phyloP scores from a whole-genome alignment of 2,888 invertebrate genomes.

The Dichetophora obliterata region DNA sequence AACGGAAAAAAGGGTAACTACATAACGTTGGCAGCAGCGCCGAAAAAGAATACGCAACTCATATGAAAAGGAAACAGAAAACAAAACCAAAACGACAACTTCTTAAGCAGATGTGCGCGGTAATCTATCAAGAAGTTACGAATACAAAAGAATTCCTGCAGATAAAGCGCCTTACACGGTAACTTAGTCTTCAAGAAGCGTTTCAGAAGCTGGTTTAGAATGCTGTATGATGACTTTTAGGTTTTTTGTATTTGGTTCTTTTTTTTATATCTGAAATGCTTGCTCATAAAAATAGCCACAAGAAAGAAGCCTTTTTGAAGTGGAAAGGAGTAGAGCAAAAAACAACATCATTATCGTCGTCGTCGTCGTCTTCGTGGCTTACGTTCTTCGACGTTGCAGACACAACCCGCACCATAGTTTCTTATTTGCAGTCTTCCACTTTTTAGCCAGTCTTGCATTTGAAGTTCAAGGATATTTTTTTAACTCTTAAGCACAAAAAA shows the following conservation, averaged over 20 bases:
- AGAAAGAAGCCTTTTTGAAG: background rate
- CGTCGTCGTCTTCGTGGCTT: background rate
- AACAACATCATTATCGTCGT: background rate
- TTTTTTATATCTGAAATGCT: background rate
- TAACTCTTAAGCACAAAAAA: background rate
- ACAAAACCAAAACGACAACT: background rate
- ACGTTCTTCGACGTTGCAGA: constrained; percentile 33
- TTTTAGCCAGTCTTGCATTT: constrained; percentile 40
- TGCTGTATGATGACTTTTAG: constrained; percentile 33
- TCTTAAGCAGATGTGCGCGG: constrained; percentile 34
- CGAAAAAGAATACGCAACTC: constrained; percentile 15
- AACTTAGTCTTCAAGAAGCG: background rate
- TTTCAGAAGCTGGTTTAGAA: background rate
- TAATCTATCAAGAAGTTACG: background rate
- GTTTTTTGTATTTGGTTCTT: background rate
- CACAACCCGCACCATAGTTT: constrained; percentile 53
- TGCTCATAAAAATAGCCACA: background rate
- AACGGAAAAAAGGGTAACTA: constrained; percentile 13
- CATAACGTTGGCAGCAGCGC: background rate
- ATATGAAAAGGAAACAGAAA: background rate
- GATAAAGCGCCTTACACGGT: too few species aligned
- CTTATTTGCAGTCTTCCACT: constrained; percentile 41
- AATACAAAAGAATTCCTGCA: background rate
- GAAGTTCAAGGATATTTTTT: constrained; percentile 62
- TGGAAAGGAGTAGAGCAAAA: background rate